phyloP scores from a whole-genome alignment of 2,888 invertebrate species.

The Meteorus colon region DNA sequence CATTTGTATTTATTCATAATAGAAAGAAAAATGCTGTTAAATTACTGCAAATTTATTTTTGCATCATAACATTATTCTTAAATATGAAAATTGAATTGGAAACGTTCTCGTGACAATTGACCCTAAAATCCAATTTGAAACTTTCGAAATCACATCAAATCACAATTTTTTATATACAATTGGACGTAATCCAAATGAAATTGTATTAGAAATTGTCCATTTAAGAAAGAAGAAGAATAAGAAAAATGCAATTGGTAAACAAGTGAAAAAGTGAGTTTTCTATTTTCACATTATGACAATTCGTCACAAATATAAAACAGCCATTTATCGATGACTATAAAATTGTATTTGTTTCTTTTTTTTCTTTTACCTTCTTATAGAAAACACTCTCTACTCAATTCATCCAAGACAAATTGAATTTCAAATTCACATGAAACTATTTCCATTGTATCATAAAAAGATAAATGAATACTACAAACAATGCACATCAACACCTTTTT shows the following conservation, averaged over 20 bases:
- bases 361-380: not conserved
- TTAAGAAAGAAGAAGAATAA: not conserved
- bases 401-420: not conserved
- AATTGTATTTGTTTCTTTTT: not conserved
- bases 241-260: not conserved
- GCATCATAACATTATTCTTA: not conserved
- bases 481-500: not conserved
- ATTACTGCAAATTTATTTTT: not conserved
- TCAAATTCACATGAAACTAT: not conserved
- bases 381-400: not conserved
- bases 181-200: conserved; percentile 4
- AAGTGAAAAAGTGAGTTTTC: not conserved
- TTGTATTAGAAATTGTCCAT: not conserved
- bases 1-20: not conserved
- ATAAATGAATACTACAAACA: not conserved
- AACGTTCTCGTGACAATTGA: not conserved
- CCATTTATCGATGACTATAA: not conserved
- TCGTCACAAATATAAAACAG: not conserved
- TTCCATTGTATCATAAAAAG: not conserved
- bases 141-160: conserved; percentile 2
- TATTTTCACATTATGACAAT: not conserved
- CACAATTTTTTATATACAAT: not conserved
- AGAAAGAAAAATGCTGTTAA: not conserved
- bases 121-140: not conserved
- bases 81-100: not conserved